A percentile compares a stretch with the other conserved stretches of the same genome.
These are phyloP conservation scores for Brachirus orientalis DNA, from an alignment of 2,113 vertebrate genomes.

Conservation along the genomic window DNA sequence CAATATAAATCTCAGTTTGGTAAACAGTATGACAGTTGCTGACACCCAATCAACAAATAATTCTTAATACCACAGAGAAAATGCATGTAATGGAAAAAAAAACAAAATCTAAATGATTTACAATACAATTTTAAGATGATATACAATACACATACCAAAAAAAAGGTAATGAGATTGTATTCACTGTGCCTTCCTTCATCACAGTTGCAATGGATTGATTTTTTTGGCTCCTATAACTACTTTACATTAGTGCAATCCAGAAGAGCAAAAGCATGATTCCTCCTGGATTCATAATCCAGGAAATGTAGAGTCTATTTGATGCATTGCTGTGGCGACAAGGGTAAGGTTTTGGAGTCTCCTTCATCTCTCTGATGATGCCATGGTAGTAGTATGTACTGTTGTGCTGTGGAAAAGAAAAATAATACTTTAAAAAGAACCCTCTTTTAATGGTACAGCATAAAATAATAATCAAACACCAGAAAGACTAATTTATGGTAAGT, in stretches of 20 bases:
- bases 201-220: background rate
- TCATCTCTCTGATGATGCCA: constrained; percentile 39
- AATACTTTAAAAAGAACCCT: too few relatives aligned
- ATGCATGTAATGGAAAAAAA: background rate
- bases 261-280: constrained; percentile 27
- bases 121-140: background rate
- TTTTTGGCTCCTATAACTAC: background rate
- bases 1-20: background rate
- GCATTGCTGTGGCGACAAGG: constrained; percentile 26
- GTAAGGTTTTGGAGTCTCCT: constrained; percentile 21
- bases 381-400: rapidly evolving
- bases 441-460: background rate
- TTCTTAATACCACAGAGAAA: background rate
- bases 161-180: too few relatives aligned
- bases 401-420: constrained; percentile 29
- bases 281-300: constrained; percentile 29
- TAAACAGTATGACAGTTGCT: too few relatives aligned
- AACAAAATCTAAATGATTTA: background rate
- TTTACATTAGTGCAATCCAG: constrained; percentile 30
- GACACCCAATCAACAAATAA: background rate
- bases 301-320: background rate
- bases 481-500: background rate
- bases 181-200: background rate
- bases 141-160: background rate
- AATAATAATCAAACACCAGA: background rate